Conservation (phyloP, 2,113 vertebrate genomes). For the Megaceryle torquata region DNA sequence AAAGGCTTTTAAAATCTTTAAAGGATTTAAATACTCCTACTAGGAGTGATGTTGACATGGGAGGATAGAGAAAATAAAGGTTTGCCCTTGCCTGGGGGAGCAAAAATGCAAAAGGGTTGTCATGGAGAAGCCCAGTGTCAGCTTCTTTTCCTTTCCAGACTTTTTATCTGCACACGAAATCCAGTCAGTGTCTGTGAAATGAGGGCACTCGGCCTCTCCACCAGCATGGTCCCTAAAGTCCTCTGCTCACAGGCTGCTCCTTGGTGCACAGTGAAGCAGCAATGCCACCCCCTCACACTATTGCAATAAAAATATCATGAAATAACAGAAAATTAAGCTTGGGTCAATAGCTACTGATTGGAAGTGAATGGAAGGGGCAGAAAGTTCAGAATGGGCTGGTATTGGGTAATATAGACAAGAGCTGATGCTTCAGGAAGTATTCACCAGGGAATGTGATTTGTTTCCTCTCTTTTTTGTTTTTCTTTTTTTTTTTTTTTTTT, state of each 20-base stretch:
- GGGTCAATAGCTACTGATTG: neutral
- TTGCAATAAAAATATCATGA: neutral
- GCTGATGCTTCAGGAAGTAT: neutral
- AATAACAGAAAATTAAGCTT: neutral
- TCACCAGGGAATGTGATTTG: neutral
- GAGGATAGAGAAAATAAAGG: neutral
- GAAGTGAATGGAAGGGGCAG: neutral
- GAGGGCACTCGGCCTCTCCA: neutral
- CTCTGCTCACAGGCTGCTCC: neutral
- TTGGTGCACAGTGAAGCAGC: neutral
- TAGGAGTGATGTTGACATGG: neutral
- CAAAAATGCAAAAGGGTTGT: neutral
- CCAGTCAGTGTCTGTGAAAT: neutral
- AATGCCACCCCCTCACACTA: fast-evolving
- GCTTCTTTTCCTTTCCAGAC: neutral
- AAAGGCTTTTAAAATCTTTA: neutral
- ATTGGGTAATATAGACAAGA: neutral
- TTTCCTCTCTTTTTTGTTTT: neutral
- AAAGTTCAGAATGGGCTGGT: neutral
- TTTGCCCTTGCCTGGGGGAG: neutral
- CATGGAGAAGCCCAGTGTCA: neutral
- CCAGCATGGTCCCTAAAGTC: neutral
- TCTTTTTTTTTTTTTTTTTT: neutral
- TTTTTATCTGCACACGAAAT: neutral
- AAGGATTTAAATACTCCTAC: neutral